Evolutionary conservation across 2,888 invertebrate species (phyloP).

Genomic region (Galerucella calmariensis): DNA sequence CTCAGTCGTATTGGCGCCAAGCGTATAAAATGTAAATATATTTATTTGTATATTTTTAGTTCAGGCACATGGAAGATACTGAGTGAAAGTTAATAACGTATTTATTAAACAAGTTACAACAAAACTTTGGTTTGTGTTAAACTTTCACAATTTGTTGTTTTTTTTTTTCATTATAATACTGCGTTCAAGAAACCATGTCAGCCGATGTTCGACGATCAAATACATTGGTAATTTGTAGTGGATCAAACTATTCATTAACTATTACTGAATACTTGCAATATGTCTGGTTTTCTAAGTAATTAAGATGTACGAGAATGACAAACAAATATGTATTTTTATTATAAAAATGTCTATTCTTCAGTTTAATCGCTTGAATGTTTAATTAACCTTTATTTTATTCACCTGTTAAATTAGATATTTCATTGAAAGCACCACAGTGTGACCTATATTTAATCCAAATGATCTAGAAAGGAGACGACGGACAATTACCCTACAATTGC

Average conservation of each 20-base stretch:
- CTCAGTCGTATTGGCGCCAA: slow-evolving; percentile 7
- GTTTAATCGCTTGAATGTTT: too few relatives aligned
- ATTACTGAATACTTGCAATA: too few relatives aligned
- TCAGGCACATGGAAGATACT: slow-evolving; percentile 10
- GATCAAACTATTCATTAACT: not conserved
- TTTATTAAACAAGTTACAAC: slow-evolving; percentile 26
- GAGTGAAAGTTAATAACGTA: slow-evolving; percentile 32
- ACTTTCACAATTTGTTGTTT: slow-evolving; percentile 1
- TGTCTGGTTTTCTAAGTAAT: too few relatives aligned
- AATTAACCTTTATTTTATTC: too few relatives aligned
- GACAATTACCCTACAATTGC: too few relatives aligned
- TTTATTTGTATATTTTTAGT: slow-evolving; percentile 8
- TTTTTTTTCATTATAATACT: not conserved
- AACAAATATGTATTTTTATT: too few relatives aligned
- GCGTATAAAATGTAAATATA: slow-evolving; percentile 5
- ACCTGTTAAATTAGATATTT: too few relatives aligned
- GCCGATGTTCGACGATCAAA: not conserved
- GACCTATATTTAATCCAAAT: too few relatives aligned
- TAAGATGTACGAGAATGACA: too few relatives aligned
- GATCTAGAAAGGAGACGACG: too few relatives aligned
- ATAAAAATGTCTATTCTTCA: too few relatives aligned
- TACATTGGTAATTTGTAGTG: not conserved
- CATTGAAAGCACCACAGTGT: too few relatives aligned
- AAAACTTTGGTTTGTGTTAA: slow-evolving; percentile 22
- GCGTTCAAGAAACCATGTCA: slow-evolving; percentile 8